These are phyloP conservation scores for Oceanodroma tethys DNA, from an alignment of 2,113 vertebrate genomes.

Conservation along the genomic window DNA sequence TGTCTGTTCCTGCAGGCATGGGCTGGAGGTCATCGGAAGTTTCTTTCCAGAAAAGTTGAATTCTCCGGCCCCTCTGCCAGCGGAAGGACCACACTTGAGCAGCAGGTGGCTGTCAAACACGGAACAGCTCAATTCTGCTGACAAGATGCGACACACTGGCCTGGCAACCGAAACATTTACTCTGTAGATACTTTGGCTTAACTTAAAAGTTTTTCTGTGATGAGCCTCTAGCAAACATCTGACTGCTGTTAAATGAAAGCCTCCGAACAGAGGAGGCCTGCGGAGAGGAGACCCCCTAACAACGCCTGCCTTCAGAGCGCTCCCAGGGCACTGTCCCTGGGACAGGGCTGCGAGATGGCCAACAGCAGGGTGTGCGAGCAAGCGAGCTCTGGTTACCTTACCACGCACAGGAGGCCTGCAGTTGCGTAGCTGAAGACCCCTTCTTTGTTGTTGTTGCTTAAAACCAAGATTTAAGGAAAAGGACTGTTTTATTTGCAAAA, in stretches of 20 bases:
- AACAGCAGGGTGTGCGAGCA: not conserved
- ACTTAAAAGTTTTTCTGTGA: not conserved
- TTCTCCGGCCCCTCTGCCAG: not conserved
- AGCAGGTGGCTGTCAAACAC: not conserved
- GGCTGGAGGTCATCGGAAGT: not conserved
- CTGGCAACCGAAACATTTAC: not conserved
- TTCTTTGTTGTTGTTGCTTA: not conserved
- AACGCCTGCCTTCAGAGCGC: not conserved
- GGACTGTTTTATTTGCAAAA: not conserved
- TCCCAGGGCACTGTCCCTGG: not conserved
- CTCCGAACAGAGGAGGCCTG: not conserved
- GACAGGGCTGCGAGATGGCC: not conserved
- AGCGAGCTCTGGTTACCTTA: not conserved
- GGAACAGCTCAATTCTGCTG: not conserved
- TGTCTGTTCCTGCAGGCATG: not conserved
- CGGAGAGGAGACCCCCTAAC: not conserved
- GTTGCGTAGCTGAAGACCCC: not conserved
- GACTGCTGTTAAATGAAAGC: conserved; percentile 3
- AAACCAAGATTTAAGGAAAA: not conserved
- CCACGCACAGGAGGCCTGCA: not conserved
- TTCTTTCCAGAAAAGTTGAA: not conserved
- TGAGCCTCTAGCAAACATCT: conserved; percentile 36
- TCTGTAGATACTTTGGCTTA: conserved; percentile 26
- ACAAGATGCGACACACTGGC: not conserved
- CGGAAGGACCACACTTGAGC: not conserved